These are phyloP conservation scores for Taphrorychus bicolor DNA, from an alignment of 2,888 invertebrate species.

Conservation along the genomic window DNA sequence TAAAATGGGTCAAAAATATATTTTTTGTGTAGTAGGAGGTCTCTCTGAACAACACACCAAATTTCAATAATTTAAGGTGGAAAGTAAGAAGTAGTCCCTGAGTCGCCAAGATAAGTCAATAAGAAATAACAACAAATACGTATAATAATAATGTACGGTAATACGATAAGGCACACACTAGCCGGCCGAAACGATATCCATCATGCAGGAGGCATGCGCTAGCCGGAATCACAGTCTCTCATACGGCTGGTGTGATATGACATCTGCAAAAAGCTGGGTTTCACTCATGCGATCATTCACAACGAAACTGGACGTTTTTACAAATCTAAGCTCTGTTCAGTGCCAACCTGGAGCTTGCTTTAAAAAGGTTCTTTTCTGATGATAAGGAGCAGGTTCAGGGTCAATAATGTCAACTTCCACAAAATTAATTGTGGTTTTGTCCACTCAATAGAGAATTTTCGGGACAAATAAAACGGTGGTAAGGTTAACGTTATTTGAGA, in stretches of 20 bases:
- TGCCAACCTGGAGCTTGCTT: too few relatives aligned
- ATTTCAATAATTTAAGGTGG: too few relatives aligned
- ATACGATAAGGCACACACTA: constrained; percentile 19
- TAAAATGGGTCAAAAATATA: too few relatives aligned
- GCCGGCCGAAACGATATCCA: constrained; percentile 28
- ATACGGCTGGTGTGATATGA: constrained; percentile 89
- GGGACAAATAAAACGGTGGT: too few relatives aligned
- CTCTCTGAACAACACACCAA: background rate
- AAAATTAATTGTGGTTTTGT: too few relatives aligned
- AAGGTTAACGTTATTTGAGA: too few relatives aligned
- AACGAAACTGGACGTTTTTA: background rate
- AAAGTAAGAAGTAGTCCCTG: constrained; percentile 21
- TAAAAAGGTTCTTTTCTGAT: too few relatives aligned
- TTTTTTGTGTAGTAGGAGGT: constrained; percentile 1
- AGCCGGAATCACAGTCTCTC: constrained; percentile 81
- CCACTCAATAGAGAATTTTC: too few relatives aligned
- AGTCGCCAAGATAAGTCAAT: constrained; percentile 2
- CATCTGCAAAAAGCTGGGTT: constrained; percentile 78
- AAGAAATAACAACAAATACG: background rate
- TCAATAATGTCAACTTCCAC: too few relatives aligned
- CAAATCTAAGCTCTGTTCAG: too few relatives aligned
- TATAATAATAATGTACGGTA: background rate
- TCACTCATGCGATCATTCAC: background rate
- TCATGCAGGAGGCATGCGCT: constrained; percentile 31
- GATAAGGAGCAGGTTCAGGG: too few relatives aligned